Conservation (phyloP, 2,113 vertebrate species). For the Antechinus stuartii region DNA sequence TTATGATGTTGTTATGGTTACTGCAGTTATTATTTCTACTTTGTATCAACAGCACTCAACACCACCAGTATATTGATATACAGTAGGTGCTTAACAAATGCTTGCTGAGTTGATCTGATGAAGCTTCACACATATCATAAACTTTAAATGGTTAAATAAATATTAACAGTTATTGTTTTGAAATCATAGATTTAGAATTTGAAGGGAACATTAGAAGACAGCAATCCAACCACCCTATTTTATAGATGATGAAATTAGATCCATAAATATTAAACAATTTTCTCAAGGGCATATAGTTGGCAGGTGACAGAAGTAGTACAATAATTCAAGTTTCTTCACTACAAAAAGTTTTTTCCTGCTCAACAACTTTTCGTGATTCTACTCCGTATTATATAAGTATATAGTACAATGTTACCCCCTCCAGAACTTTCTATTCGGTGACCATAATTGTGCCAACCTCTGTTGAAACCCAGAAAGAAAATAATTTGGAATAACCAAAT, state of each 20-base stretch:
- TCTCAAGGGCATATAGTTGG: background rate
- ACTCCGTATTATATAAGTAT: background rate
- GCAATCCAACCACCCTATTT: background rate
- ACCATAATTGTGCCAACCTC: conserved; percentile 27
- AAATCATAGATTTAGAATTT: background rate
- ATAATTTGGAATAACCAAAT: conserved; percentile 23
- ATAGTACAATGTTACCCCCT: background rate
- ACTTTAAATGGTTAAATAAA: background rate
- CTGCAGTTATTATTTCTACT: background rate
- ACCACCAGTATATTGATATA: background rate
- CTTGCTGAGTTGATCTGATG: background rate
- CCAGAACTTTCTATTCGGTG: background rate
- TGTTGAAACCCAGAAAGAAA: background rate
- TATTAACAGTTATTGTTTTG: background rate
- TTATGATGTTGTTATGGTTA: background rate
- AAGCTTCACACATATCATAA: background rate
- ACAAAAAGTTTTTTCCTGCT: background rate
- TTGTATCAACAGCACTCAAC: background rate
- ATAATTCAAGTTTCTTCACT: background rate
- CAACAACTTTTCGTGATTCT: background rate
- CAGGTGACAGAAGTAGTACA: background rate
- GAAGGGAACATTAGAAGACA: background rate
- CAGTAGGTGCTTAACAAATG: background rate
- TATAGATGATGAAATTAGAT: background rate
- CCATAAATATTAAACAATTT: background rate